These are phyloP conservation scores for Sceloporus undulatus DNA, from an alignment of 2,113 vertebrate species.

Conservation along the genomic window DNA sequence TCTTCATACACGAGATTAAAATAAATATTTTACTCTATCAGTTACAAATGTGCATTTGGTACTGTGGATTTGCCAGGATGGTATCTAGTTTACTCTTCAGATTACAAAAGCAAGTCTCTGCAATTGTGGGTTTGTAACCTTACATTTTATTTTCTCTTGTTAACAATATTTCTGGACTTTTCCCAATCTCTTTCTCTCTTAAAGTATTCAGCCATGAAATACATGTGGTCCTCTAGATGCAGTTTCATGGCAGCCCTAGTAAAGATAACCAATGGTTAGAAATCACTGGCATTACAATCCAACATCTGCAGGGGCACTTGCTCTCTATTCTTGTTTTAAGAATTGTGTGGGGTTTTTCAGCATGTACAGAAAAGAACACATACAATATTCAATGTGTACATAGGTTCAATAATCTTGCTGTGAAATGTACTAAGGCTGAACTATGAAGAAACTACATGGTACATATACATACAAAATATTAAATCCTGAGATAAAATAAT, in stretches of 20 bases:
- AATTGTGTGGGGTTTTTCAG: not conserved
- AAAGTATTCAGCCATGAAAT: not conserved
- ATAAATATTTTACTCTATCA: too few relatives aligned
- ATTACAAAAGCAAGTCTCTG: not conserved
- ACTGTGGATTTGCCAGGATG: not conserved
- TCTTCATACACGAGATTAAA: too few relatives aligned
- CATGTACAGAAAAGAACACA: not conserved
- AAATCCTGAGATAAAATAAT: not conserved
- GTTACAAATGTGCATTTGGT: not conserved
- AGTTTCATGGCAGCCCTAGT: not conserved
- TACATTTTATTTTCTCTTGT: constrained; percentile 6
- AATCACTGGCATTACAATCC: not conserved
- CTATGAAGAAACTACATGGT: not conserved
- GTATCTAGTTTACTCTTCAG: not conserved
- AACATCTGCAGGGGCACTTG: not conserved
- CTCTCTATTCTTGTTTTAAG: not conserved
- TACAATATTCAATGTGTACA: not conserved
- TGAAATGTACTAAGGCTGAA: not conserved
- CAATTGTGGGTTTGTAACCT: not conserved
- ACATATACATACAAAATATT: not conserved
- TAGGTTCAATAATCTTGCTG: not conserved
- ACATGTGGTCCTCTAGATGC: constrained; percentile 12
- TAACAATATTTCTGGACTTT: not conserved
- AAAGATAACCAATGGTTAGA: not conserved
- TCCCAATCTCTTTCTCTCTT: constrained; percentile 20